Evolutionary conservation across 2,113 vertebrate genomes (phyloP).

Genomic region (Sinocyclocheilus anshuiensis): DNA sequence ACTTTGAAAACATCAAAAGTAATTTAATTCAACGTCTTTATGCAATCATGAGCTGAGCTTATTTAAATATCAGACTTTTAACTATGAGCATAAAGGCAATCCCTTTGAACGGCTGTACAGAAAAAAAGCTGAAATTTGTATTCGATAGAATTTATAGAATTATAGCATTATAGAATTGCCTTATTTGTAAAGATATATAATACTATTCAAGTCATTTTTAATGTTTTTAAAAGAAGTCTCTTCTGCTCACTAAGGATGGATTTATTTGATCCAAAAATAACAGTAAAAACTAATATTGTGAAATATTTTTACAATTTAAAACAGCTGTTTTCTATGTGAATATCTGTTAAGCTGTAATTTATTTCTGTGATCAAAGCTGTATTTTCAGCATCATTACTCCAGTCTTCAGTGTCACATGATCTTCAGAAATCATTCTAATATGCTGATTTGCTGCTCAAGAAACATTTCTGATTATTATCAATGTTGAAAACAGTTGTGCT

Average conservation of each 20-base stretch:
- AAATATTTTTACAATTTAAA: too few relatives aligned
- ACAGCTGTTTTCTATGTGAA: too few relatives aligned
- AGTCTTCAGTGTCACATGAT: not conserved
- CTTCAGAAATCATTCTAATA: not conserved
- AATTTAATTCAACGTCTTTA: constrained; percentile 9
- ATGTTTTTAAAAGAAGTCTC: not conserved
- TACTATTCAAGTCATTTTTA: not conserved
- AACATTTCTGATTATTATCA: not conserved
- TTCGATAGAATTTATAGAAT: too few relatives aligned
- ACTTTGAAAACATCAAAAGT: constrained; percentile 4
- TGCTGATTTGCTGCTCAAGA: not conserved
- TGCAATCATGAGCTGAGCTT: not conserved
- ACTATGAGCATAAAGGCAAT: constrained; percentile 8
- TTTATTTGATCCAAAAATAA: too few relatives aligned
- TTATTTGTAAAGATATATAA: not conserved
- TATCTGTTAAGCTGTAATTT: too few relatives aligned
- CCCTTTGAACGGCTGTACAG: not conserved
- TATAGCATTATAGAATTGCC: not conserved
- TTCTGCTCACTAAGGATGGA: too few relatives aligned
- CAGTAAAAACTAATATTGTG: too few relatives aligned
- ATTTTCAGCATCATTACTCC: not conserved
- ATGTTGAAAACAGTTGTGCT: not conserved
- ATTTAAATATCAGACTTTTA: constrained; percentile 11
- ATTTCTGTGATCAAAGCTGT: not conserved
- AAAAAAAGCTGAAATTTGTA: too few relatives aligned